Evolutionary conservation across 2,113 vertebrate genomes (phyloP), one percentile per base, ranked within the genome.

Genomic region (Halichoeres trimaculatus): DNA sequence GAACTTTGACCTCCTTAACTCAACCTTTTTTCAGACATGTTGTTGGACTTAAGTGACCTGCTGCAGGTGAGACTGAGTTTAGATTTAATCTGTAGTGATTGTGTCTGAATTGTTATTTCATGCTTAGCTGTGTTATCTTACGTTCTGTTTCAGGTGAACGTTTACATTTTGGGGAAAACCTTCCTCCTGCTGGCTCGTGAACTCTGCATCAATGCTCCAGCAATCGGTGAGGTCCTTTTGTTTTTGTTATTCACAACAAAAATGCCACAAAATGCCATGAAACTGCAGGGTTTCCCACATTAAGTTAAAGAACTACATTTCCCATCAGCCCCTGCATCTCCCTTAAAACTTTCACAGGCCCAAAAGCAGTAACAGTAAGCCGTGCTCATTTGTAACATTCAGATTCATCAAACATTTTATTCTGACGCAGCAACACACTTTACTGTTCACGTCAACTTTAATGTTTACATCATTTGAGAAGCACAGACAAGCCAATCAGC

Each of bases 91-190:
- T 10, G 19, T 48, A 5, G 10, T 17, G 8, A 43, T 4, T 5
- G 4, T 12, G 6, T n/a, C 1, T 17, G 6, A 1, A 8, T 5
- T n/a, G 43, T 47, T 19, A 17, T 47, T 8, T 30, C 30, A 30
- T 4, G 30, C 30, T 3, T 10, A 40, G 11, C 9, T 40, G 38
- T 40, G 41, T 19, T 9, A 30, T 30, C 30, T 30, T 30, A 30
- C 30, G 30, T n/a, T 19, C 7, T 74, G 59, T 79, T 20, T 20
- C 80, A 99, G 96, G 98, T 99, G 77, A 99, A 99, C 8, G 96
- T 99, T 51, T 99, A 99, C 43, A 97, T 98, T 82, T 91, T 99
- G 91, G 98, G 97, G 65, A 99, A 98, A 91, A 99, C 97, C 0
- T 99, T 99, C 80, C 94, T 99, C 70, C 94, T 99, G 40, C 57